A percentile compares a stretch with the other conserved stretches of the same genome.
Conservation (phyloP, 2,113 vertebrate species). For the Nerophis ophidion region DNA sequence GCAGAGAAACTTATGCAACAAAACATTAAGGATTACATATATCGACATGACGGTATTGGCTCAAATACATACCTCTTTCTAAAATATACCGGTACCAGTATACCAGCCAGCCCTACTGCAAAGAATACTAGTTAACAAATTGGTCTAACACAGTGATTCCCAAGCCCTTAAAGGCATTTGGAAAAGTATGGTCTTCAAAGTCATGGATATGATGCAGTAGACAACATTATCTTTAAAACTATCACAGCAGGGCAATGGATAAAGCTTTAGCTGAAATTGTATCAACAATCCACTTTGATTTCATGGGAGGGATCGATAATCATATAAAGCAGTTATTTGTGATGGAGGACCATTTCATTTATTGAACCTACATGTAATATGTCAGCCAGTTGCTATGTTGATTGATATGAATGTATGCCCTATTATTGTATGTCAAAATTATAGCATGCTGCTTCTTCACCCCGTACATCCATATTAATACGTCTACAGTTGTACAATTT, state of each 20-base stretch:
- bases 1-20: too few species aligned
- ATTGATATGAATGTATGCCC: neutral
- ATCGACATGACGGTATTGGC: too few species aligned
- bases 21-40: too few species aligned
- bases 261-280: constrained; percentile 13
- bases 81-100: too few species aligned
- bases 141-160: too few species aligned
- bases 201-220: neutral
- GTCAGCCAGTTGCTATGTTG: neutral
- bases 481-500: too few species aligned
- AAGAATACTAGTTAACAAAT: too few species aligned
- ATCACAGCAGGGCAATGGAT: constrained; percentile 20
- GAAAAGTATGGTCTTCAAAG: constrained; percentile 5
- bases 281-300: constrained; percentile 23
- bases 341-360: constrained; percentile 13
- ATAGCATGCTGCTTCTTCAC: neutral
- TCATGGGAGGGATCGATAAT: constrained; percentile 33
- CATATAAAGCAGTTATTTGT: constrained; percentile 37
- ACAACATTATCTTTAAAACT: constrained; percentile 19
- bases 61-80: too few species aligned
- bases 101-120: too few species aligned
- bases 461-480: too few species aligned
- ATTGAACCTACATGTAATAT: neutral
- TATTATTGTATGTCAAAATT: neutral
- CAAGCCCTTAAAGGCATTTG: constrained; percentile 6